These are phyloP conservation scores for Orius laevigatus DNA, from an alignment of 1,140 invertebrate species.

Conservation along the genomic window DNA sequence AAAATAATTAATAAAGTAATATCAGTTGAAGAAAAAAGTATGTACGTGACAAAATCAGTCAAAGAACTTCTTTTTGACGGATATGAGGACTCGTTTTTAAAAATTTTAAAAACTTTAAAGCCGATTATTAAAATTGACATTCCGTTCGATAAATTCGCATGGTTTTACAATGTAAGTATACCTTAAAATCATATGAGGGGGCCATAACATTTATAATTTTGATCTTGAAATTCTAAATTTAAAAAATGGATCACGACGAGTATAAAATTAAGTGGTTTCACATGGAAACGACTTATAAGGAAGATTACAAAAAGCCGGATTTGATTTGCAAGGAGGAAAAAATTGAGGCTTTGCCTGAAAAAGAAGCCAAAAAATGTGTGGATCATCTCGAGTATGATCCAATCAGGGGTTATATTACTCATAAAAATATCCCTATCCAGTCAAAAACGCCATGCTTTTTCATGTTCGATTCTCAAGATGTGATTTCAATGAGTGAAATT, in stretches of 20 bases:
- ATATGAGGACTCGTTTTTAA: constrained; percentile 12
- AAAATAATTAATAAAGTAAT: neutral
- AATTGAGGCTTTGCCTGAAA: too few relatives aligned
- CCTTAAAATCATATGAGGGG: neutral
- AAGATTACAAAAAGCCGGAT: neutral
- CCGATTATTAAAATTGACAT: constrained; percentile 23
- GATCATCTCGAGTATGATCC: too few relatives aligned
- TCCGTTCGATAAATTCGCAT: constrained; percentile 52
- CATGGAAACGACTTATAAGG: neutral
- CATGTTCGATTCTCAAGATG: too few relatives aligned
- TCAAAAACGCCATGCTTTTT: too few relatives aligned
- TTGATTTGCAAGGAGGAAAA: too few relatives aligned
- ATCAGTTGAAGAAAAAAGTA: neutral
- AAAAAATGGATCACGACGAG: neutral
- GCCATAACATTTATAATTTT: neutral
- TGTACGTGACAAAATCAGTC: constrained; percentile 11
- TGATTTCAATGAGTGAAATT: too few relatives aligned
- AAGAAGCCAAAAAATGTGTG: too few relatives aligned
- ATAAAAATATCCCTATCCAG: too few relatives aligned
- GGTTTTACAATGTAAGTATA: constrained; percentile 55
- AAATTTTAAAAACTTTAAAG: constrained; percentile 6
- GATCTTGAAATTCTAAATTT: neutral
- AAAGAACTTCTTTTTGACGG: constrained; percentile 10
- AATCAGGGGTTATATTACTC: too few relatives aligned
- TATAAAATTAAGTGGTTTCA: neutral